These are phyloP conservation scores for Mellivora capensis DNA, from an alignment of 2,113 vertebrate species.

Conservation along the genomic window DNA sequence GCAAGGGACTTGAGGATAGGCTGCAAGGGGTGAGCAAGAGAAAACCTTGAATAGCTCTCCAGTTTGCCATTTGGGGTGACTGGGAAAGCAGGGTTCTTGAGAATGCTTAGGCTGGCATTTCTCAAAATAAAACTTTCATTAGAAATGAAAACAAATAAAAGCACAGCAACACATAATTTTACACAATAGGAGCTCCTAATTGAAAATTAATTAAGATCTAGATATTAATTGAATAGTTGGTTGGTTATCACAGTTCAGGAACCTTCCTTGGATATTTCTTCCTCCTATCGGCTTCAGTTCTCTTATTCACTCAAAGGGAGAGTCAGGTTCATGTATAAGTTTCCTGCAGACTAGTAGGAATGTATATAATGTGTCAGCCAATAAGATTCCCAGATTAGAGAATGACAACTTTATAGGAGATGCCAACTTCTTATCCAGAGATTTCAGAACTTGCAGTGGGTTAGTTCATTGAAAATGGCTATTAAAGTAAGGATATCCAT, in stretches of 20 bases:
- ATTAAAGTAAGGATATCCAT: background rate
- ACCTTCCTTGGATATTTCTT: background rate
- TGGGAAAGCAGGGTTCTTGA: background rate
- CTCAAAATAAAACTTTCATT: background rate
- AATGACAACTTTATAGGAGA: background rate
- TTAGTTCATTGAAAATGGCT: background rate
- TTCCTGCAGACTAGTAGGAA: background rate
- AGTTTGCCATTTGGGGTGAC: background rate
- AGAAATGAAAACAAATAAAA: background rate
- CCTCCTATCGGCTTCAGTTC: background rate
- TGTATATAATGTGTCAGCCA: background rate
- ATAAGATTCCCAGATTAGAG: background rate
- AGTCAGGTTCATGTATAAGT: background rate
- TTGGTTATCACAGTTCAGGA: background rate
- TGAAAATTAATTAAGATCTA: background rate
- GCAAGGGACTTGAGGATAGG: background rate
- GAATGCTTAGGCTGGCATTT: background rate
- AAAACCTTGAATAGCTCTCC: background rate
- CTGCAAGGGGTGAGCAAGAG: background rate
- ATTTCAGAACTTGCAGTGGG: background rate
- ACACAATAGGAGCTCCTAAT: background rate
- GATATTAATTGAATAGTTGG: background rate
- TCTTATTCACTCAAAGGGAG: background rate
- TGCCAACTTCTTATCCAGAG: background rate
- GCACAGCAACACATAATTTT: background rate